Conservation (phyloP, 2,888 invertebrate species). For the Anoplius nigerrimus region DNA sequence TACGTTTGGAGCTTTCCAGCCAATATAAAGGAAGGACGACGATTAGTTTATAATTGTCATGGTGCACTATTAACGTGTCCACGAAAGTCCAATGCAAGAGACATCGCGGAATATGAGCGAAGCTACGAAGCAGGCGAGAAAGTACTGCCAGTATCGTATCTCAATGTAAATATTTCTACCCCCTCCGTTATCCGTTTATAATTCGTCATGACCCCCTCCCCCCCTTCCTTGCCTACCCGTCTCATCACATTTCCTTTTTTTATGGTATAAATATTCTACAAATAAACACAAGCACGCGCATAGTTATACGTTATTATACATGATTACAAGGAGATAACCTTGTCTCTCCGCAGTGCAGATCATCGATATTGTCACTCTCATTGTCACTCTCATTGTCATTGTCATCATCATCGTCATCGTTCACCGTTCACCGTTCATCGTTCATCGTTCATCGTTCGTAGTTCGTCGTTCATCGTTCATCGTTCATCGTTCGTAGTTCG, state of each 20-base stretch:
- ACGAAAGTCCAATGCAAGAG: slow-evolving; percentile 8
- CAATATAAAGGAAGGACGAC: slow-evolving; percentile 21
- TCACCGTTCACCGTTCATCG: no score
- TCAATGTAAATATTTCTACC: slow-evolving; percentile 60
- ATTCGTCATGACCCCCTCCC: neutral
- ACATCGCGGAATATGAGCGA: slow-evolving; percentile 23
- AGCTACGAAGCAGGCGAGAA: slow-evolving; percentile 34
- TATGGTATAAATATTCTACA: slow-evolving; percentile 44
- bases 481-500: no score
- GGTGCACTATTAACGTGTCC: slow-evolving; percentile 14
- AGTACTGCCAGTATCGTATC: slow-evolving; percentile 69
- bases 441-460: no score
- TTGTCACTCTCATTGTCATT: no score
- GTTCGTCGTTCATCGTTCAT: no score
- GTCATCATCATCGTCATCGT: no score
- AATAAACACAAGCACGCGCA: slow-evolving; percentile 33
- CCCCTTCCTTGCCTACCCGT: slow-evolving; percentile 19
- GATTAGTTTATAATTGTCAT: slow-evolving; percentile 21
- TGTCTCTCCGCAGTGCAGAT: neutral
- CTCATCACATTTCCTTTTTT: no score
- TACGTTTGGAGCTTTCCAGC: slow-evolving; percentile 8
- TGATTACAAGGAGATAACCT: slow-evolving; percentile 34
- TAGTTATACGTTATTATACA: slow-evolving; percentile 53
- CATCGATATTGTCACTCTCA: neutral
- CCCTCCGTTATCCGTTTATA: slow-evolving; percentile 14